Percentiles rank a stretch among this genome's conserved stretches.
Evolutionary conservation across 2,113 vertebrate genomes (phyloP).

Genomic region (Euleptes europaea): DNA sequence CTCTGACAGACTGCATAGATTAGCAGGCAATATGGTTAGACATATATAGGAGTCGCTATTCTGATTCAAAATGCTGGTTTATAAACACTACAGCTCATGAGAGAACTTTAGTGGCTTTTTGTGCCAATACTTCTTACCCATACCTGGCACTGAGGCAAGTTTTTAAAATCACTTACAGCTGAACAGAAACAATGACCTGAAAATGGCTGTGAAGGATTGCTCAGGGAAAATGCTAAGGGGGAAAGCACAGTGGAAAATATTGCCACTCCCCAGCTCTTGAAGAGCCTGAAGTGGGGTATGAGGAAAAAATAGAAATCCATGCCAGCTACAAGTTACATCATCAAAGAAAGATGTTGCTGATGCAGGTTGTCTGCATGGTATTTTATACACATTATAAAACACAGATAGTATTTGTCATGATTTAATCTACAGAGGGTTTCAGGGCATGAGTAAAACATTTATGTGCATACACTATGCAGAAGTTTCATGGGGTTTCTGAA

Average conservation of each 20-base stretch:
- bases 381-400: background rate
- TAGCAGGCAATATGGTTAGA: slow-evolving; percentile 49
- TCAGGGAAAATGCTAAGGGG: background rate
- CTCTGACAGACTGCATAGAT: slow-evolving; percentile 31
- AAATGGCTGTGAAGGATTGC: slow-evolving; percentile 42
- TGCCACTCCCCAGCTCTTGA: slow-evolving; percentile 13
- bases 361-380: background rate
- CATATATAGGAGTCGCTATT: slow-evolving; percentile 13
- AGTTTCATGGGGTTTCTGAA: slow-evolving; percentile 19
- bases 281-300: background rate
- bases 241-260: slow-evolving; percentile 2
- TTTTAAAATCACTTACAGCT: slow-evolving; percentile 41
- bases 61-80: slow-evolving; percentile 23
- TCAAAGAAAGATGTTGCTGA: background rate
- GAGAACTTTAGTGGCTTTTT: slow-evolving; percentile 20
- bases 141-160: slow-evolving; percentile 51
- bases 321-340: slow-evolving; percentile 3
- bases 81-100: slow-evolving; percentile 3
- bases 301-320: background rate
- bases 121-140: slow-evolving; percentile 32
- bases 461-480: slow-evolving; percentile 36
- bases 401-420: slow-evolving; percentile 8
- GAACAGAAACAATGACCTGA: slow-evolving; percentile 48
- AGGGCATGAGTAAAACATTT: slow-evolving; percentile 37
- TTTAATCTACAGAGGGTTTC: slow-evolving; percentile 31